A percentile compares a stretch with the other conserved stretches of the same genome.
Evolutionary conservation across 2,113 vertebrate genomes (phyloP).

Genomic region (Azemiops feae): DNA sequence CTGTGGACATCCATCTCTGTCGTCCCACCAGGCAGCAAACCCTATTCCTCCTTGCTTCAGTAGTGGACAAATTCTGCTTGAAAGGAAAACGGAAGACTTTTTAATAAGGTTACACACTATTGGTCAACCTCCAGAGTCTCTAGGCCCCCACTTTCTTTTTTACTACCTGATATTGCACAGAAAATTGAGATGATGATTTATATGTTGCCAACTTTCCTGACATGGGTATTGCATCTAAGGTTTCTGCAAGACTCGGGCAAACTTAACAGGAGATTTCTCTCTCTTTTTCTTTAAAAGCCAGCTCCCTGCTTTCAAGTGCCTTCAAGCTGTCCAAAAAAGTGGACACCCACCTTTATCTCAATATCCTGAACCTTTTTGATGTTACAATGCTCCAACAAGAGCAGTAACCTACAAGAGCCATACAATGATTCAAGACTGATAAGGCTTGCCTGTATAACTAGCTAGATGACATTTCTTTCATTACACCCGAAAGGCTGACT

Average conservation of each 20-base stretch:
- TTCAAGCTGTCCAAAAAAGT: slow-evolving; percentile 52
- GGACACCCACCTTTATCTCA: slow-evolving; percentile 38
- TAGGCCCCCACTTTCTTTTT: background rate
- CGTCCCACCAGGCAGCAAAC: background rate
- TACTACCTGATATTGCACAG: slow-evolving; percentile 25
- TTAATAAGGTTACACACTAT: slow-evolving; percentile 33
- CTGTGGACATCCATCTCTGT: slow-evolving; percentile 44
- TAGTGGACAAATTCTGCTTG: slow-evolving; percentile 33
- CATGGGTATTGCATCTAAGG: slow-evolving; percentile 53
- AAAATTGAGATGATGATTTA: slow-evolving; percentile 63
- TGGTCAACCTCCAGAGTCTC: slow-evolving; percentile 22
- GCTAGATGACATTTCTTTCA: slow-evolving; percentile 22
- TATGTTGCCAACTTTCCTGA: slow-evolving; percentile 45
- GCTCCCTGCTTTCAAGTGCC: slow-evolving; percentile 55
- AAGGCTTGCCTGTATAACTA: background rate
- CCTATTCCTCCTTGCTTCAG: slow-evolving; percentile 36
- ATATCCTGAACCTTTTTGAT: slow-evolving; percentile 24
- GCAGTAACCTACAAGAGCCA: slow-evolving; percentile 21
- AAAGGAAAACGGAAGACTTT: slow-evolving; percentile 31
- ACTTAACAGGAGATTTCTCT: slow-evolving; percentile 58
- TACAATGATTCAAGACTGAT: slow-evolving; percentile 12
- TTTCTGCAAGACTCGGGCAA: slow-evolving; percentile 29
- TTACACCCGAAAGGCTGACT: slow-evolving; percentile 22
- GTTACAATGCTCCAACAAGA: slow-evolving; percentile 15
- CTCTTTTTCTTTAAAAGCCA: slow-evolving; percentile 47